phyloP scores from a whole-genome alignment of 2,888 invertebrate genomes.

The Carpatolechia fugitivella region DNA sequence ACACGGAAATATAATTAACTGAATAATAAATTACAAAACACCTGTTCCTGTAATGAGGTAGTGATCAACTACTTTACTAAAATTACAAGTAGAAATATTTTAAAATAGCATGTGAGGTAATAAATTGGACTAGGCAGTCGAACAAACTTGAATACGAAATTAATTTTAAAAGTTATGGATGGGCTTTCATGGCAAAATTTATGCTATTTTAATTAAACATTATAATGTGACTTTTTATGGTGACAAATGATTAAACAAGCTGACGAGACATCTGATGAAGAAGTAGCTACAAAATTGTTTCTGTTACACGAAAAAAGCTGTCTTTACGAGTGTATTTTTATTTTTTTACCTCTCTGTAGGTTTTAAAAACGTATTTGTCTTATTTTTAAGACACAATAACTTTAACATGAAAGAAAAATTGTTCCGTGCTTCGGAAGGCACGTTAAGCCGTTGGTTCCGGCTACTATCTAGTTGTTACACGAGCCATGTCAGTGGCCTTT shows the following conservation, averaged over 20 bases:
- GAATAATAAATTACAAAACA: background rate
- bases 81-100: background rate
- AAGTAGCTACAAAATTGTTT: too few species aligned
- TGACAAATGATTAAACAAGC: background rate
- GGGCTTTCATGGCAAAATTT: background rate
- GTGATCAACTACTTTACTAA: background rate
- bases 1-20: background rate
- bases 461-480: too few species aligned
- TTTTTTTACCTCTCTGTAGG: too few species aligned
- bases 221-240: background rate
- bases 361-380: too few species aligned
- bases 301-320: too few species aligned
- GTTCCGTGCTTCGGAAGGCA: too few species aligned
- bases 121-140: background rate
- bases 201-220: background rate
- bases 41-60: background rate
- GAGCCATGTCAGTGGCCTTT: too few species aligned
- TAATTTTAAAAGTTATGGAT: background rate
- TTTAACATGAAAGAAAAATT: too few species aligned
- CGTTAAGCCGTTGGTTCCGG: too few species aligned
- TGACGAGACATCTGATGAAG: too few species aligned
- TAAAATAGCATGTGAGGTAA: background rate
- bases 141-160: background rate
- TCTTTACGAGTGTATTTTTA: too few species aligned
- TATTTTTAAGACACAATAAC: too few species aligned